A percentile compares a stretch with the other conserved stretches of the same genome.
phyloP scores from a whole-genome alignment of 1,140 invertebrate genomes.

The Drosophila azteca region DNA sequence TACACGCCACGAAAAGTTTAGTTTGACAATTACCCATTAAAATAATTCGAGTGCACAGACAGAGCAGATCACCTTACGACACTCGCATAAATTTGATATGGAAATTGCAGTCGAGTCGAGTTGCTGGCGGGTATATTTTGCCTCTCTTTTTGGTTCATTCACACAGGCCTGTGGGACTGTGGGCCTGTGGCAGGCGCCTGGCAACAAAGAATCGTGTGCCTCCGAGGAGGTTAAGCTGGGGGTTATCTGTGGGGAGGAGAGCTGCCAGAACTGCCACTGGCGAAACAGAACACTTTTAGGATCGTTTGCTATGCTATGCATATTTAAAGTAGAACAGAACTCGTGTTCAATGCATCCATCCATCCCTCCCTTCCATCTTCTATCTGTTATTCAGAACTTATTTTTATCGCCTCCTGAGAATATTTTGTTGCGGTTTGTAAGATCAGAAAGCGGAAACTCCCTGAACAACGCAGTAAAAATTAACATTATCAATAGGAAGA shows the following conservation, averaged over 20 bases:
- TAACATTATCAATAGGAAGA: slow-evolving; percentile 16
- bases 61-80: slow-evolving; percentile 39
- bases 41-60: slow-evolving; percentile 6
- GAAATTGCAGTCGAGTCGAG: slow-evolving; percentile 38
- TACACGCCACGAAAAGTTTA: neutral
- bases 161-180: too few species aligned
- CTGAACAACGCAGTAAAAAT: neutral
- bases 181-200: slow-evolving; percentile 28
- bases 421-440: slow-evolving; percentile 25
- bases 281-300: neutral
- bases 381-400: neutral
- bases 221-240: slow-evolving; percentile 13
- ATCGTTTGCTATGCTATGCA: slow-evolving; percentile 8
- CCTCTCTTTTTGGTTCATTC: slow-evolving; percentile 40
- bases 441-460: slow-evolving; percentile 23
- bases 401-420: slow-evolving; percentile 19
- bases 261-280: slow-evolving; percentile 3
- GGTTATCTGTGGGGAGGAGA: slow-evolving; percentile 37
- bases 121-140: slow-evolving; percentile 6
- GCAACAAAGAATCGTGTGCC: slow-evolving; percentile 45
- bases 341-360: too few species aligned
- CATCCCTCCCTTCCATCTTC: too few species aligned
- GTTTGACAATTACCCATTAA: slow-evolving; percentile 22
- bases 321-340: neutral
- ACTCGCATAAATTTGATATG: slow-evolving; percentile 68